Evolutionary conservation across 2,888 invertebrate genomes (phyloP).

Genomic region (Amorpha juglandis): DNA sequence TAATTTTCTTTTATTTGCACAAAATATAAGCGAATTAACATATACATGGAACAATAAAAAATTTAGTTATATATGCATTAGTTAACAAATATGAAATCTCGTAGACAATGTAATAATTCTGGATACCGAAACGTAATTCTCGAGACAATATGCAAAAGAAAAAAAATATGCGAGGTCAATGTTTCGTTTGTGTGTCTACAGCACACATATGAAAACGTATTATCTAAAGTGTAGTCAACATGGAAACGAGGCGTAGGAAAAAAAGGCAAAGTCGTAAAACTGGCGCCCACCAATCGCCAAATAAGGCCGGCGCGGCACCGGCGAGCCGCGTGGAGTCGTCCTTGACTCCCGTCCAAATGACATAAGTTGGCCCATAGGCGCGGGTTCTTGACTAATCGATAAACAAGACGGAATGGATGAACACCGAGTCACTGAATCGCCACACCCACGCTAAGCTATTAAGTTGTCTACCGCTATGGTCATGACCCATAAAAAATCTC

Average conservation of each 20-base stretch:
- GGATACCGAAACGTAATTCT: conserved; percentile 46
- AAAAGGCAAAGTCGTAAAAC: conserved; percentile 82
- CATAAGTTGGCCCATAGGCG: conserved; percentile 83
- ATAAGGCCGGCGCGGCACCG: conserved; percentile 80
- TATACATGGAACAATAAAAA: conserved; percentile 6
- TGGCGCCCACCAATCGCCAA: conserved; percentile 83
- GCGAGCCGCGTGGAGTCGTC: conserved; percentile 72
- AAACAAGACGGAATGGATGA: conserved; percentile 76
- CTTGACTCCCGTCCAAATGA: conserved; percentile 84
- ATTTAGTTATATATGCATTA: conserved; percentile 37
- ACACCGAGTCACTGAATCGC: conserved; percentile 63
- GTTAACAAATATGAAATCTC: conserved; percentile 47
- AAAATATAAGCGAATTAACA: background rate
- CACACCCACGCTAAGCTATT: conserved; percentile 73
- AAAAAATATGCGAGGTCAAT: conserved; percentile 61
- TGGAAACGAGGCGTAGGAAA: conserved; percentile 76
- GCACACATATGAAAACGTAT: conserved; percentile 62
- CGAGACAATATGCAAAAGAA: conserved; percentile 55
- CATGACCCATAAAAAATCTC: conserved; percentile 63
- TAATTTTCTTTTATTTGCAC: conserved; percentile 14
- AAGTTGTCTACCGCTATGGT: conserved; percentile 64
- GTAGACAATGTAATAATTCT: conserved; percentile 48
- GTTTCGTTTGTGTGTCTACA: conserved; percentile 58
- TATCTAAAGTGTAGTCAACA: conserved; percentile 70
- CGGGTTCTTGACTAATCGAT: conserved; percentile 81